Evolutionary conservation across 2,888 invertebrate genomes (phyloP).

Genomic region (Euphydryas editha): DNA sequence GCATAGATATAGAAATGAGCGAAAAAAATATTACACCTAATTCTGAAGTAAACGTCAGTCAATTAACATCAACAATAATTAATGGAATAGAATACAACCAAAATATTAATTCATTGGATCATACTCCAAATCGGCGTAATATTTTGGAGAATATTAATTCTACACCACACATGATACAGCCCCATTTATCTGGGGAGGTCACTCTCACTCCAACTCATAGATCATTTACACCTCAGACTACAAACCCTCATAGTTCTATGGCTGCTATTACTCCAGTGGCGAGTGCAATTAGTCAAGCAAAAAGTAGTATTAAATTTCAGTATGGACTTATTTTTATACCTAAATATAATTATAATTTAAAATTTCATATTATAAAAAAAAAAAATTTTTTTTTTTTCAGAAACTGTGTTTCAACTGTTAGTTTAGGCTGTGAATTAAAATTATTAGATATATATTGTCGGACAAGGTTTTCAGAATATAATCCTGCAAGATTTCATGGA

Average conservation of each 20-base stretch:
- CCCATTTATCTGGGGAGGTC: conserved; percentile 59
- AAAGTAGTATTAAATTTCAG: conserved; percentile 85
- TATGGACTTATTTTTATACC: conserved; percentile 57
- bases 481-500: conserved; percentile 91
- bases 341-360: neutral
- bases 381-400: conserved; percentile 69
- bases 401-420: conserved; percentile 92
- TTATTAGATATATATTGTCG: conserved; percentile 89
- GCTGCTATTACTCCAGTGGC: conserved; percentile 78
- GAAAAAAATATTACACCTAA: neutral
- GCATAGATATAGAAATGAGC: neutral
- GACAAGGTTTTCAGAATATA: conserved; percentile 92
- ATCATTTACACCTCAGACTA: conserved; percentile 64
- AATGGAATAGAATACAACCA: neutral
- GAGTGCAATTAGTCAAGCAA: conserved; percentile 82
- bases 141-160: conserved; percentile 28
- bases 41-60: neutral
- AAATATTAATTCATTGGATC: too few relatives aligned
- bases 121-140: conserved; percentile 4
- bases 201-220: conserved; percentile 72
- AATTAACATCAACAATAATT: neutral
- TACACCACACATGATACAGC: conserved; percentile 35
- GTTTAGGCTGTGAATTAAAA: conserved; percentile 88
- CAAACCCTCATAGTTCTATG: conserved; percentile 83
- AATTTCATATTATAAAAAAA: neutral